phyloP scores from a whole-genome alignment of 2,888 invertebrate species.

The Glaucopsyche alexis region DNA sequence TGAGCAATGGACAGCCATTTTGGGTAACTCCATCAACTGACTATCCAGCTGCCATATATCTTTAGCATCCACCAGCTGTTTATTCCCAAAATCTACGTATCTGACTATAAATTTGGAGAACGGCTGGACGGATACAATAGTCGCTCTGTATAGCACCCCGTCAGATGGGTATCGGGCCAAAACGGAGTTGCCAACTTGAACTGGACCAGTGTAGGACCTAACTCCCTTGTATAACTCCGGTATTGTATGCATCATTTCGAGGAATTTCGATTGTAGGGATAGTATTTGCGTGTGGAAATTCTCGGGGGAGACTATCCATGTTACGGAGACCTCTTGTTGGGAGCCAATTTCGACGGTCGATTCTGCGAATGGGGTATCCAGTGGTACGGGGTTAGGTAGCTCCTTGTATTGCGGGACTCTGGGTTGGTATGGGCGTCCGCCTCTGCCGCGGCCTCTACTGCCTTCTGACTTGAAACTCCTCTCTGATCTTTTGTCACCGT shows the following conservation, averaged over 20 bases:
- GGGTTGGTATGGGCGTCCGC: slow-evolving; percentile 51
- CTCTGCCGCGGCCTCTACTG: slow-evolving; percentile 49
- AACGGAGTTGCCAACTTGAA: slow-evolving; percentile 82
- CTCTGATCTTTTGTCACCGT: slow-evolving; percentile 57
- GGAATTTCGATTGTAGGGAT: slow-evolving; percentile 77
- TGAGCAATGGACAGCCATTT: slow-evolving; percentile 85
- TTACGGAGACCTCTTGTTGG: slow-evolving; percentile 81
- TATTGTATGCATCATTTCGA: slow-evolving; percentile 85
- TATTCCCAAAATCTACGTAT: slow-evolving; percentile 89
- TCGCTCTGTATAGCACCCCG: slow-evolving; percentile 85
- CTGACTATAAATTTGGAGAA: slow-evolving; percentile 82
- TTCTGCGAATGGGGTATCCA: slow-evolving; percentile 71
- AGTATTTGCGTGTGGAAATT: slow-evolving; percentile 84
- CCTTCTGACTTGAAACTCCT: slow-evolving; percentile 57
- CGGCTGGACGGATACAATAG: slow-evolving; percentile 80
- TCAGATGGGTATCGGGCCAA: slow-evolving; percentile 86
- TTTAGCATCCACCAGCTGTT: slow-evolving; percentile 80
- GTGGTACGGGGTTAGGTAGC: slow-evolving; percentile 66
- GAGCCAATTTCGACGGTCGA: slow-evolving; percentile 71
- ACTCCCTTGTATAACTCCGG: slow-evolving; percentile 83
- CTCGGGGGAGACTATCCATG: slow-evolving; percentile 88
- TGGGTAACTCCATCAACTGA: slow-evolving; percentile 82
- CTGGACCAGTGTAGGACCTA: slow-evolving; percentile 57
- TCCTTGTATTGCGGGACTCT: slow-evolving; percentile 59
- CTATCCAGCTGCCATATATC: slow-evolving; percentile 86